A percentile compares a stretch with the other conserved stretches of the same genome.
These are phyloP conservation scores for Eupithecia inturbata DNA, from an alignment of 2,888 invertebrate species.

Conservation along the genomic window DNA sequence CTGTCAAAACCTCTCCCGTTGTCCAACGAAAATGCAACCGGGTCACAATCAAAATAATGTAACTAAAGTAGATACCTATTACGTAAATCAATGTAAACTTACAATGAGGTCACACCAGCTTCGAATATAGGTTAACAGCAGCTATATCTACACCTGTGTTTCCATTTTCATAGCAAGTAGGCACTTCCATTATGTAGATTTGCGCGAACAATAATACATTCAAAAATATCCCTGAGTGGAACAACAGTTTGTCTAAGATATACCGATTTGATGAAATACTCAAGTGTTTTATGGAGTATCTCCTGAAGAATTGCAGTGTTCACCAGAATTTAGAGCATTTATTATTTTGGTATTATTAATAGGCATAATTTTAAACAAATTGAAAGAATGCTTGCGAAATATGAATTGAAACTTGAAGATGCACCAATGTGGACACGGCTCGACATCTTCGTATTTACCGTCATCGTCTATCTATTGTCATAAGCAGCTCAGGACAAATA, in stretches of 20 bases:
- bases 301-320: neutral
- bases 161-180: neutral
- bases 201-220: conserved; percentile 7
- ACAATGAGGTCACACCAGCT: conserved; percentile 11
- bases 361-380: neutral
- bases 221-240: neutral
- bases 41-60: conserved; percentile 1
- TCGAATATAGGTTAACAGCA: conserved; percentile 15
- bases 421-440: neutral
- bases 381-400: neutral
- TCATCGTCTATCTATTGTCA: neutral
- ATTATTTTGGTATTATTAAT: neutral
- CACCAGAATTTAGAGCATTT: neutral
- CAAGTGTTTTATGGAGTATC: neutral
- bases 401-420: neutral
- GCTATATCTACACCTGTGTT: neutral
- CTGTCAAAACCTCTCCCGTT: neutral
- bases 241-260: neutral
- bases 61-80: neutral
- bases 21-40: neutral
- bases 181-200: conserved; percentile 6
- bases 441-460: neutral
- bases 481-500: conserved; percentile 33
- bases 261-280: neutral
- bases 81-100: conserved; percentile 2